phyloP scores from a whole-genome alignment of 2,113 vertebrate genomes.

The Ailurus styani region DNA sequence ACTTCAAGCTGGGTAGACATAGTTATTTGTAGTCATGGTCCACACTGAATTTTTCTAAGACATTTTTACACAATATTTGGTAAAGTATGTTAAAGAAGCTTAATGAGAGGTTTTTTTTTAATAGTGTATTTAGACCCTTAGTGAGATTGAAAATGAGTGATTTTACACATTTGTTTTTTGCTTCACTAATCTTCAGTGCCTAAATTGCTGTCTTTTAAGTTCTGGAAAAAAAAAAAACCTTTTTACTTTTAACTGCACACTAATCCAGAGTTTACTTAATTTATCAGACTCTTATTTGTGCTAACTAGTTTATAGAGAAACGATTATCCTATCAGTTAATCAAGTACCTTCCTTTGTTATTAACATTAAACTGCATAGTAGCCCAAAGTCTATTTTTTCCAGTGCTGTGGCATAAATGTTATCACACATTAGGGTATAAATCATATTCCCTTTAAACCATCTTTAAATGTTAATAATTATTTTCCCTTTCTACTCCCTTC shows the following conservation, averaged over 20 bases:
- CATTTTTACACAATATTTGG: constrained; percentile 19
- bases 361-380: background rate
- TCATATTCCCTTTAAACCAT: background rate
- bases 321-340: constrained; percentile 15
- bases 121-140: background rate
- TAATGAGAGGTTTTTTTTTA: background rate
- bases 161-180: background rate
- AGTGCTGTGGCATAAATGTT: background rate
- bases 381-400: background rate
- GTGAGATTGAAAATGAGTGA: constrained; percentile 15
- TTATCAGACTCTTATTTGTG: background rate
- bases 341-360: background rate
- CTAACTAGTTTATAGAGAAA: constrained; percentile 15
- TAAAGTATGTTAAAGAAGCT: background rate
- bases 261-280: constrained; percentile 13
- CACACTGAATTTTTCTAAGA: constrained; percentile 28
- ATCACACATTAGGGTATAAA: background rate
- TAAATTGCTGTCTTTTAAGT: constrained; percentile 16
- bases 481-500: background rate
- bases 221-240: background rate
- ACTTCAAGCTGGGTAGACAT: background rate
- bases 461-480: background rate
- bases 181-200: constrained; percentile 11
- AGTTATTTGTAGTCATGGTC: constrained; percentile 30
- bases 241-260: background rate